Conservation (phyloP, 2,113 vertebrate species). For the Mesocricetus auratus region DNA sequence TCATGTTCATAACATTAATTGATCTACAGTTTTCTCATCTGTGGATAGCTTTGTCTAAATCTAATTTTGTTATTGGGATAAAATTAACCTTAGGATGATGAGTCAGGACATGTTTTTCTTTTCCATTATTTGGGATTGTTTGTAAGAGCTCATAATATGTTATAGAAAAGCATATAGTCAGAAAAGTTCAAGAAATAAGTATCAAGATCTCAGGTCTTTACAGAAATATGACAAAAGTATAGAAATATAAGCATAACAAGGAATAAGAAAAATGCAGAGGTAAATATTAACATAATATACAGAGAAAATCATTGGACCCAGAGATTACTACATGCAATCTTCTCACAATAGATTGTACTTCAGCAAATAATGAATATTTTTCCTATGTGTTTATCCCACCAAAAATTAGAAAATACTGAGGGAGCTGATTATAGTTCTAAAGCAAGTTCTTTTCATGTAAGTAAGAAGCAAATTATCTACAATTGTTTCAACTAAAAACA, state of each 20-base stretch:
- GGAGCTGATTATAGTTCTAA: not conserved
- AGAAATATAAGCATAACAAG: not conserved
- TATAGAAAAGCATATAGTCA: not conserved
- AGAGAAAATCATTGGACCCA: not conserved
- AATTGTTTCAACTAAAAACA: constrained; percentile 52
- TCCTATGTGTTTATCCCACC: not conserved
- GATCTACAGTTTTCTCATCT: not conserved
- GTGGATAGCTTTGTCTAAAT: not conserved
- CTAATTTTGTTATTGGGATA: not conserved
- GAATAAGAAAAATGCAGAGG: not conserved
- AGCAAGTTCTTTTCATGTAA: not conserved
- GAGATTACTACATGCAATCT: not conserved
- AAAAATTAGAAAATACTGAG: constrained; percentile 37
- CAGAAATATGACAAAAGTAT: not conserved
- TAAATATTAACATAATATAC: not conserved
- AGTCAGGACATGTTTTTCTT: not conserved
- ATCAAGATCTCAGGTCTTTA: not conserved
- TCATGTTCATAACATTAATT: not conserved
- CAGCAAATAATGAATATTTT: not conserved
- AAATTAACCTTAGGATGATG: not conserved
- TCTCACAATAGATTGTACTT: not conserved
- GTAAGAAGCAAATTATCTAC: constrained; percentile 32
- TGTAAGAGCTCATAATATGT: not conserved
- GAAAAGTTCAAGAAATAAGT: not conserved
- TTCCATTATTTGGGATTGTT: not conserved